Conservation (phyloP, 2,113 vertebrate species). For the Zosterops japonicus region DNA sequence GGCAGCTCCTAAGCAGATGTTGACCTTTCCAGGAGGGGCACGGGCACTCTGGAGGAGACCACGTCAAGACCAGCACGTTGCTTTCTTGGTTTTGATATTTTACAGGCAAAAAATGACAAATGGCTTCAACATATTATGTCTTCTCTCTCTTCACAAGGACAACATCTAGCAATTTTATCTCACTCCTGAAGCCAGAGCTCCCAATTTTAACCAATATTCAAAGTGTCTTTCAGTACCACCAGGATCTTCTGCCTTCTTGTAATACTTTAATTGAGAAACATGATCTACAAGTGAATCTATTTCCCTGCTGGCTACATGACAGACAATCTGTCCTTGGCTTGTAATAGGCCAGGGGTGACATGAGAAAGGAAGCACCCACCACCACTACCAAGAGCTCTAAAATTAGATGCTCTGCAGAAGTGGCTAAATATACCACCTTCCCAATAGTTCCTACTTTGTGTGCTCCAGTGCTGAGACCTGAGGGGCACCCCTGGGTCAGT, state of each 20-base stretch:
- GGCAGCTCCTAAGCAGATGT: conserved; percentile 61
- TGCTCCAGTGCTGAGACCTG: conserved; percentile 20
- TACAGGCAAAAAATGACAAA: conserved; percentile 53
- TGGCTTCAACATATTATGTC: conserved; percentile 61
- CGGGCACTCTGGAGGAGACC: conserved; percentile 60
- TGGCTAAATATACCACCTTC: conserved; percentile 79
- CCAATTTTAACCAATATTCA: conserved; percentile 68
- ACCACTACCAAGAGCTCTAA: conserved; percentile 75
- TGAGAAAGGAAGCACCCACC: conserved; percentile 80
- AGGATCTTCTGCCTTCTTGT: conserved; percentile 79
- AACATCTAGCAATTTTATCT: conserved; percentile 72
- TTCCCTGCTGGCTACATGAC: conserved; percentile 78
- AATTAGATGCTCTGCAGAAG: conserved; percentile 82
- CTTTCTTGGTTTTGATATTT: conserved; percentile 38
- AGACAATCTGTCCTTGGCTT: conserved; percentile 83
- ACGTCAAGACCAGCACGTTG: conserved; percentile 60
- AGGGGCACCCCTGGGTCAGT: conserved; percentile 8
- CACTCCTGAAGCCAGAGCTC: conserved; percentile 60
- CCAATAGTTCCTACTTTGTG: conserved; percentile 74
- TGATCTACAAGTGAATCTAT: conserved; percentile 83
- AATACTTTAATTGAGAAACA: conserved; percentile 84
- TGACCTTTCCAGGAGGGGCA: conserved; percentile 66
- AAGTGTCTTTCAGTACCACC: conserved; percentile 78
- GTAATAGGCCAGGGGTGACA: conserved; percentile 80
- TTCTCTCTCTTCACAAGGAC: conserved; percentile 68